Evolutionary conservation across 1,140 invertebrate species (phyloP), one percentile per base, ranked within the genome.

Genomic region (Drosophila kepulauana): DNA sequence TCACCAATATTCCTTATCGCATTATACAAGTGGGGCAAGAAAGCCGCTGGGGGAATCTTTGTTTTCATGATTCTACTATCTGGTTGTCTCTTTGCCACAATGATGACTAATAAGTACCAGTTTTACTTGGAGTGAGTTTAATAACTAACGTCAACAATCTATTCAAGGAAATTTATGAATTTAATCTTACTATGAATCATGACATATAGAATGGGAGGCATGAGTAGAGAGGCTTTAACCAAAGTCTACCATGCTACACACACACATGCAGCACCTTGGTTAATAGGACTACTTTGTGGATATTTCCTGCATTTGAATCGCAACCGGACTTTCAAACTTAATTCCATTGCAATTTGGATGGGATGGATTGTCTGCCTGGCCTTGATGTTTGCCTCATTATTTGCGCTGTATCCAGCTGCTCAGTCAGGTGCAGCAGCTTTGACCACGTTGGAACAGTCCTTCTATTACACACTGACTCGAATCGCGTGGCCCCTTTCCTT

Each of bases 1-100:
- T 95, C 96, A 3, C 95, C 96, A 0, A 92, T 97, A 16, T 94
- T 98, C 54, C 94, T 97, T 59, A 95, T 95, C 80, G 93, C 94
- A 0, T 5, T 43, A 1, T 43, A 43, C 41, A 43, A 43, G 41
- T 43, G 41, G 41, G 41, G 41, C 41, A 80, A 66, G 11, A 82
- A 69, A 46, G 76, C 69, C 7, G 77, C 78, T 1, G 51, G 64
- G 2, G 68, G 62, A 10, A 86, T 90, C 20, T 45, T 79, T 1
- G 16, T 72, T 1, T 30, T 86, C 0, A 75, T 89, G 35, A 15
- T 80, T 0, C 41, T 78, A 10, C 65, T 80, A 0, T 86, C 65
- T 7, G 68, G 71, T 4, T 86, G 77, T n/a, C 64, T 82, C 7
- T 85, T 89, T 25, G 72, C 46, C 38, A 75, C 63, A 1, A 80